Base-by-base conservation (phyloP, 2,888 invertebrate species). In the Plutella xylostella region DNA sequence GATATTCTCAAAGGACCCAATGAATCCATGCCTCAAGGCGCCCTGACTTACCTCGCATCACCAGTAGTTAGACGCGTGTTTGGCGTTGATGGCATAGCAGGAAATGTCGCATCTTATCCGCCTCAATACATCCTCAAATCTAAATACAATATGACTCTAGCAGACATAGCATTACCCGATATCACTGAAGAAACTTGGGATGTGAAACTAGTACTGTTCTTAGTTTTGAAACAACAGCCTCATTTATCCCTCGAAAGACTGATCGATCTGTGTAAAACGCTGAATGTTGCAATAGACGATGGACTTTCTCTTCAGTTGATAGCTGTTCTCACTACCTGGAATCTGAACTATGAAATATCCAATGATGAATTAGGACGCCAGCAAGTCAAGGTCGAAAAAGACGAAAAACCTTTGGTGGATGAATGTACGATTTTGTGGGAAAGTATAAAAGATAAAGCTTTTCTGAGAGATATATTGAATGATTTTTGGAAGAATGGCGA, bases 401-500 rank as follows among this genome's bases (percentile, higher is more conserved):
- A 74, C 46, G 68, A 69, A 51, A 63, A 54, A 34, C 54, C 64
- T 43, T 58, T 78, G 31, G 53, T 65, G 21, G 46, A 57, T n/a
- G 72, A 63, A 57, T 79, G 83, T 57, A 56, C 63, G 39, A 51
- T 63, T 28, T 60, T 85, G 51, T 78, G 82, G 74, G 72, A 79
- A 48, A 82, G 74, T 55, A 70, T 85, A 50, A 66, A 70, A 33
- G 68, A 67, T 45, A 82, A 71, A 61, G 69, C 72, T 35, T 74
- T 78, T 52, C 48, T 79, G 28, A 69, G 57, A 51, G 79, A 82
- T 47, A 61, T 82, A 47, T 61, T 85, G 28, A 72, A 60, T 31
- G 80, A 83, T 57, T 75, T 85, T 54, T 84, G 84, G 78, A 78
- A 72, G 60, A 79, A 73, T 52, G 84, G 85, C 15, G 85, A 85